A percentile compares a stretch with the other conserved stretches of the same genome.
Conservation (phyloP, 92 coral and sea anemone genomes). For the Scolanthus callimorphus region DNA sequence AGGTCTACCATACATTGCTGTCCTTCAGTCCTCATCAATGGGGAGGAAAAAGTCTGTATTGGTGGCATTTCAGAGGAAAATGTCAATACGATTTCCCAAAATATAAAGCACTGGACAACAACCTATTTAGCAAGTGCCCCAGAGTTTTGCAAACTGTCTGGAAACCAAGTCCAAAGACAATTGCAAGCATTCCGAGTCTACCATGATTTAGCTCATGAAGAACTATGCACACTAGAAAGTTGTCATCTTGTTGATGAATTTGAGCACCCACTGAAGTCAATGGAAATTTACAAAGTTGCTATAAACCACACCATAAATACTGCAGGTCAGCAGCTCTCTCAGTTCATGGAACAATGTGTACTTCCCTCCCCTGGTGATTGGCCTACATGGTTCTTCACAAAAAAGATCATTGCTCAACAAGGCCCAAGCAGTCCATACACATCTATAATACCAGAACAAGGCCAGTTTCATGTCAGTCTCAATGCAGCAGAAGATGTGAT, state of each 20-base stretch:
- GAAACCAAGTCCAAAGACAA: background rate
- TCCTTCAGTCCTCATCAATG: conserved; percentile 4
- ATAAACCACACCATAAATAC: conserved; percentile 7
- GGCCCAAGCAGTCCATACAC: conserved; percentile 3
- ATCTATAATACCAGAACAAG: conserved; percentile 56
- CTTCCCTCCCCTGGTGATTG: conserved; percentile 55
- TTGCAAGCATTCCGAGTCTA: conserved; percentile 10
- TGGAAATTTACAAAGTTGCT: conserved; percentile 32
- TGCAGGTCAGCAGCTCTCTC: conserved; percentile 1
- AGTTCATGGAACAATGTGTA: conserved; percentile 15
- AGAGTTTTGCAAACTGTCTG: background rate
- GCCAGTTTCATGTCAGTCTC: conserved; percentile 54
- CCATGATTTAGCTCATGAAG: conserved; percentile 21
- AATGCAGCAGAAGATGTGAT: conserved; percentile 40
- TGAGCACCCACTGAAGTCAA: conserved; percentile 34
- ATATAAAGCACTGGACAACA: background rate
- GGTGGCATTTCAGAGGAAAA: conserved; percentile 17
- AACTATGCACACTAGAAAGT: conserved; percentile 20
- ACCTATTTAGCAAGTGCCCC: background rate
- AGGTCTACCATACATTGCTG: conserved; percentile 5
- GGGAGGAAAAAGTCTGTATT: conserved; percentile 2
- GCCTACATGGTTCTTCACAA: conserved; percentile 57
- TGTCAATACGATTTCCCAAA: background rate
- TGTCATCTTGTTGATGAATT: conserved; percentile 44
- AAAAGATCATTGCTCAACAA: conserved; percentile 41